phyloP scores from a whole-genome alignment of 2,113 vertebrate species.

The Eclectus roratus region DNA sequence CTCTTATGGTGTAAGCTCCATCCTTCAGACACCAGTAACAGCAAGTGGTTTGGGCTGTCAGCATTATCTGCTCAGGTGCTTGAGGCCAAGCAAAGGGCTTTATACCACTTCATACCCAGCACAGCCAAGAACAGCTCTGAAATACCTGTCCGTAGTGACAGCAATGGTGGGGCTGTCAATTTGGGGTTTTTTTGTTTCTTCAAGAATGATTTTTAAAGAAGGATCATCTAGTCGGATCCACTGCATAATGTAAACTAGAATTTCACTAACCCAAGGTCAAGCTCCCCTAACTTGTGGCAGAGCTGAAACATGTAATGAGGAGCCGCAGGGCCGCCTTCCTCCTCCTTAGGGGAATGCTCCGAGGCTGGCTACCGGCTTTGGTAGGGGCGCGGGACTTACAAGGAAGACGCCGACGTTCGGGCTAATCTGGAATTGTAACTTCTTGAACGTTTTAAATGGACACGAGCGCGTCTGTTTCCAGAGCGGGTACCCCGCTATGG shows the following conservation, averaged over 20 bases:
- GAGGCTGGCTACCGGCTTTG: background rate
- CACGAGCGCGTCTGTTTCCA: background rate
- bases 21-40: rapidly evolving
- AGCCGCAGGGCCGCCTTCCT: background rate
- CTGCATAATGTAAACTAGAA: background rate
- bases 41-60: background rate
- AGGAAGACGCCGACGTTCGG: background rate
- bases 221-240: background rate
- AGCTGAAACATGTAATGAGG: no score
- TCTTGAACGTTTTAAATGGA: background rate
- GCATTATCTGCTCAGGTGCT: rapidly evolving
- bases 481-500: background rate
- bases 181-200: background rate
- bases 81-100: background rate
- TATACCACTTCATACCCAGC: rapidly evolving
- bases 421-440: background rate
- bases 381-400: rapidly evolving
- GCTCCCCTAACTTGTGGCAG: background rate
- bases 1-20: rapidly evolving
- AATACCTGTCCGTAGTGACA: background rate
- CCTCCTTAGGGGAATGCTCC: background rate
- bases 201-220: background rate
- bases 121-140: rapidly evolving
- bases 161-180: background rate
- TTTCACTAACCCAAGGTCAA: background rate